Evolutionary conservation across 2,113 vertebrate genomes (phyloP).

Genomic region (Illadopsis cleaveri): DNA sequence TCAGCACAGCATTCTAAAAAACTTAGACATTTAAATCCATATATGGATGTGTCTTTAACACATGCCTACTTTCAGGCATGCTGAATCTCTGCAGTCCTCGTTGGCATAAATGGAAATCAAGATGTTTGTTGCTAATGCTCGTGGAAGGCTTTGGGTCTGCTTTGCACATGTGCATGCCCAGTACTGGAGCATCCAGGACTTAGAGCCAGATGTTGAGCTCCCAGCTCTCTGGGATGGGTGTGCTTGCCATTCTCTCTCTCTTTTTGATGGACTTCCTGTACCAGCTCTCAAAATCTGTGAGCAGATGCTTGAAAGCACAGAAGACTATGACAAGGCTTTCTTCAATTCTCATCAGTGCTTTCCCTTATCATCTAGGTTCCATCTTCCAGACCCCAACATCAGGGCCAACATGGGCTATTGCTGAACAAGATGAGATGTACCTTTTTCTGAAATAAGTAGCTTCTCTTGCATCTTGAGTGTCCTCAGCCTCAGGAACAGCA

Average conservation of each 20-base stretch:
- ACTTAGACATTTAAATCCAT: neutral
- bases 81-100: neutral
- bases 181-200: neutral
- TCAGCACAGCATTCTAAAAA: neutral
- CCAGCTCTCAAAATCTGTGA: neutral
- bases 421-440: neutral
- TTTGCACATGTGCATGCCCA: neutral
- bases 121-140: neutral
- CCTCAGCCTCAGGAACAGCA: neutral
- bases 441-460: neutral
- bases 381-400: neutral
- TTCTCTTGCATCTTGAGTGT: neutral
- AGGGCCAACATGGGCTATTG: neutral
- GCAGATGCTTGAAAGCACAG: neutral
- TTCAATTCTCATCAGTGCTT: neutral
- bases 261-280: neutral
- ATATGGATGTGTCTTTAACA: neutral
- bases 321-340: neutral
- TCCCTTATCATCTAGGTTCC: neutral
- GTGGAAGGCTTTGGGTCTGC: neutral
- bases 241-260: neutral
- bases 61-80: neutral
- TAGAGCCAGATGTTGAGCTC: neutral
- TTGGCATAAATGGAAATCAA: neutral
- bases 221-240: neutral